phyloP scores from a whole-genome alignment of 2,888 invertebrate species.

The Drosophila flavopinicola region DNA sequence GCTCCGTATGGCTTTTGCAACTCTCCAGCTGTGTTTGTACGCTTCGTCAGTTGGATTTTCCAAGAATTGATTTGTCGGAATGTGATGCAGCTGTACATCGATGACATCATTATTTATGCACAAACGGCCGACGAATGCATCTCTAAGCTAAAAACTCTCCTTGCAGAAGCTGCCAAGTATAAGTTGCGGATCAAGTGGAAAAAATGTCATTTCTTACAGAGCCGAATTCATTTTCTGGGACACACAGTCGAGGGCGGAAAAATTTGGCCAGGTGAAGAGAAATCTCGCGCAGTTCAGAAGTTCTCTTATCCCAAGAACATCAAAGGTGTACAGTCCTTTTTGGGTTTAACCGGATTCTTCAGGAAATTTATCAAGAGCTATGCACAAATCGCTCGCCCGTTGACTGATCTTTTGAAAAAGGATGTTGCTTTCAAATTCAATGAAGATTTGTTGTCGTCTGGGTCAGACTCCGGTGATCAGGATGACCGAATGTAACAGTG shows the following conservation, averaged over 20 bases:
- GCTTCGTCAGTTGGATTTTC: slow-evolving; percentile 23
- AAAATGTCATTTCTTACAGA: slow-evolving; percentile 26
- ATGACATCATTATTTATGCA: slow-evolving; percentile 21
- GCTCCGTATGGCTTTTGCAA: slow-evolving; percentile 23
- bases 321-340: slow-evolving; percentile 25
- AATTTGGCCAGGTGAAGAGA: slow-evolving; percentile 33
- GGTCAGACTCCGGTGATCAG: no score
- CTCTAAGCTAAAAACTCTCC: slow-evolving; percentile 25
- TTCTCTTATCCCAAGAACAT: slow-evolving; percentile 31
- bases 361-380: slow-evolving; percentile 6
- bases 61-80: slow-evolving; percentile 15
- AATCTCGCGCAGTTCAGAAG: slow-evolving; percentile 17
- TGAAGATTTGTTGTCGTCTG: background rate
- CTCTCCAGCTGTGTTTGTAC: slow-evolving; percentile 24
- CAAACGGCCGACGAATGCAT: slow-evolving; percentile 12
- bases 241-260: slow-evolving; percentile 18
- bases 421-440: slow-evolving; percentile 13
- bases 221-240: slow-evolving; percentile 21
- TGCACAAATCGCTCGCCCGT: slow-evolving; percentile 9
- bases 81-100: slow-evolving; percentile 15
- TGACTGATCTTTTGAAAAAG: slow-evolving; percentile 16
- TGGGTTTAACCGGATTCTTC: slow-evolving; percentile 12
- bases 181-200: slow-evolving; percentile 27
- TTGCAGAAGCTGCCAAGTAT: slow-evolving; percentile 7
- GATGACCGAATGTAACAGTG: no score